phyloP scores from a whole-genome alignment of 2,888 invertebrate species.

The Ophioninae sp. region DNA sequence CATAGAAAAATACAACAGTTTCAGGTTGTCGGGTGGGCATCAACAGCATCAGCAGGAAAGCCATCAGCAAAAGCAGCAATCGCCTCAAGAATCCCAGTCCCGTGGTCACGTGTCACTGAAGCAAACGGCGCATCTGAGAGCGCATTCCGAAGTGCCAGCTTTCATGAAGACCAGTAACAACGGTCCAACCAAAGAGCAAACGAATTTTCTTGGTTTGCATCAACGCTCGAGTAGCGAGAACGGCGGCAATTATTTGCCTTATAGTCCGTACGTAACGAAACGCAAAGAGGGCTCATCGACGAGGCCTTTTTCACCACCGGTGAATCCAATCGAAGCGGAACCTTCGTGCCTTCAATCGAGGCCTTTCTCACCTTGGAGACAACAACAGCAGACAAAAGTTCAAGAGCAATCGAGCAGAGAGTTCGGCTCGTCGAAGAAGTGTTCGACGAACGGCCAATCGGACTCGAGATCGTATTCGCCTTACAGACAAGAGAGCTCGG shows the following conservation, averaged over 20 bases:
- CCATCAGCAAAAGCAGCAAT: slow-evolving; percentile 58
- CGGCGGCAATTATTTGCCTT: slow-evolving; percentile 75
- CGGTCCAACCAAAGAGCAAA: slow-evolving; percentile 72
- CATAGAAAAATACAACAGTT: slow-evolving; percentile 66
- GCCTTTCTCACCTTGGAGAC: slow-evolving; percentile 75
- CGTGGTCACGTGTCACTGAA: slow-evolving; percentile 77
- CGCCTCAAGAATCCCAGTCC: slow-evolving; percentile 51
- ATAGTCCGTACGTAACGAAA: slow-evolving; percentile 77
- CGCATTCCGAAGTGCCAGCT: slow-evolving; percentile 73
- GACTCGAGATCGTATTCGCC: slow-evolving; percentile 66
- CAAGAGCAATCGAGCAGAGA: slow-evolving; percentile 62
- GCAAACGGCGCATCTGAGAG: slow-evolving; percentile 75
- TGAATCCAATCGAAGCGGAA: slow-evolving; percentile 66
- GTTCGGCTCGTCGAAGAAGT: slow-evolving; percentile 61
- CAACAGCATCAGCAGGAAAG: slow-evolving; percentile 48
- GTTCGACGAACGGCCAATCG: slow-evolving; percentile 67
- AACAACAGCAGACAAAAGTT: slow-evolving; percentile 58
- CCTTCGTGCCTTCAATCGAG: slow-evolving; percentile 70
- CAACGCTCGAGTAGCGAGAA: slow-evolving; percentile 76
- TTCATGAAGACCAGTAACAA: slow-evolving; percentile 72
- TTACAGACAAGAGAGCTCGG: slow-evolving; percentile 71
- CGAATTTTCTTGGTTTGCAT: slow-evolving; percentile 65
- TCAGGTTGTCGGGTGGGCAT: slow-evolving; percentile 72
- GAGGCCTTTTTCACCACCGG: slow-evolving; percentile 75
- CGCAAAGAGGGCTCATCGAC: slow-evolving; percentile 70